These are phyloP conservation scores for Microdon myrmicae DNA, from an alignment of 2,888 invertebrate species.

Conservation along the genomic window DNA sequence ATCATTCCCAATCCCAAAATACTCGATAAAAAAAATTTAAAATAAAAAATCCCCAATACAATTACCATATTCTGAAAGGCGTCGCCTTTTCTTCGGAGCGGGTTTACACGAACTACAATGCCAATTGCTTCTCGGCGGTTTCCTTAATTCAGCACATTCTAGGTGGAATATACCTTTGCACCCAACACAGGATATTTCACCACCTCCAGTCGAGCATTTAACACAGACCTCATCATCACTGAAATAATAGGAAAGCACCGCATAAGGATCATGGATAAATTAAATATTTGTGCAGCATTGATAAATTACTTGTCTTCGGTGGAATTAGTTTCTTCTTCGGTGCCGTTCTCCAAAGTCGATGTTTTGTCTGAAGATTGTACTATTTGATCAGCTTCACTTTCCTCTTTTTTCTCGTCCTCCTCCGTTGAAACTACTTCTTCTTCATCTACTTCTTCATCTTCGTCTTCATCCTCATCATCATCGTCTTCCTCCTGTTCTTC, in stretches of 20 bases:
- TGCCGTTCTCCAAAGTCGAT: slow-evolving; percentile 40
- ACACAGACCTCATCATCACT: slow-evolving; percentile 60
- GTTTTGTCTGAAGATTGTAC: no score
- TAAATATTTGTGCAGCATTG: not conserved
- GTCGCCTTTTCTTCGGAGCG: slow-evolving; percentile 60
- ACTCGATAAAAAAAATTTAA: no score
- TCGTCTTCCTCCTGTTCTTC: slow-evolving; percentile 21
- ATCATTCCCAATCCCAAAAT: no score
- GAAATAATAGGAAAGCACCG: no score
- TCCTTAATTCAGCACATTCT: slow-evolving; percentile 75
- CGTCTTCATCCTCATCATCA: slow-evolving; percentile 16
- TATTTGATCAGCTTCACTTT: slow-evolving; percentile 36
- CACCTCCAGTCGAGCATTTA: slow-evolving; percentile 60
- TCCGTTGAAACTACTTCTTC: slow-evolving; percentile 44
- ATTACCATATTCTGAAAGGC: no score
- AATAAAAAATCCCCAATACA: no score
- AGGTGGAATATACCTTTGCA: slow-evolving; percentile 73
- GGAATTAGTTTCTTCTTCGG: slow-evolving; percentile 41
- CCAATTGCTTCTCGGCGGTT: slow-evolving; percentile 74
- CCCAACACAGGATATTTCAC: slow-evolving; percentile 59
- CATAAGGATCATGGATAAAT: no score
- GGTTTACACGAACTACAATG: slow-evolving; percentile 71
- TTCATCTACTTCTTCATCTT: slow-evolving; percentile 24
- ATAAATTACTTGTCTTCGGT: slow-evolving; percentile 38
- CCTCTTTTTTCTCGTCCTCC: slow-evolving; percentile 44